Evolutionary conservation across 2,888 invertebrate species (phyloP), one percentile per base, ranked within the genome.

Genomic region (Lacanobia wlatinum): DNA sequence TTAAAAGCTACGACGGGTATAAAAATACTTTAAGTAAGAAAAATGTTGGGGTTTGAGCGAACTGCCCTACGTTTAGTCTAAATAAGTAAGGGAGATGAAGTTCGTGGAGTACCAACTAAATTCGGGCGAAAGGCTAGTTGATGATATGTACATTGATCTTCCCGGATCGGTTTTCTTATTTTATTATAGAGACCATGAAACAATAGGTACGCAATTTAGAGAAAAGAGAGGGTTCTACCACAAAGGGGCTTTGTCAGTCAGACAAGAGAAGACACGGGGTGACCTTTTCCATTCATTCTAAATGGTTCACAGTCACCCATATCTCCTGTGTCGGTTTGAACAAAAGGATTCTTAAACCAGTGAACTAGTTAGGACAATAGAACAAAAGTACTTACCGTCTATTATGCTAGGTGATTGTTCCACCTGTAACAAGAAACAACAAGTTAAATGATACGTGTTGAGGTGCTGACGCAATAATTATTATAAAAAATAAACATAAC

Each of bases 381-480:
- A 74, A 80, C 73, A 71, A 74, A 74, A 46, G 43, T 66, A 73
- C 83, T 78, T 82, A 82, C 80, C 66, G 28, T 65, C 43, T 73
- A 65, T 62, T 70, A 70, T 59, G 56, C 48, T 43, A 23, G 65
- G 40, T 69, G 71, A 69, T 70, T 72, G 70, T 73, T 67, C n/a
- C 50, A 70, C 71, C 83, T 84, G 79, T 38, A 76, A 84, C 66
- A 79, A 84, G 60, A 73, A 68, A n/a, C n/a, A 76, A 28, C 23
- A 38, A 28, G 14, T 50, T 83, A 55, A 68, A 12, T 77, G 34
- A 62, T 53, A 67, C 23, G n/a, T 60, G 16, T 48, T 14, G 23
- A 12, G 48, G 18, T 16, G 6, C 56, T 59, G n/a, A 8, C n/a
- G 28, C 23, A 52, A 66, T 62, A 9, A 53, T 53, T 64, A 61